Conservation (phyloP, 1,140 invertebrate species). For the Bilobella aurantiaca region DNA sequence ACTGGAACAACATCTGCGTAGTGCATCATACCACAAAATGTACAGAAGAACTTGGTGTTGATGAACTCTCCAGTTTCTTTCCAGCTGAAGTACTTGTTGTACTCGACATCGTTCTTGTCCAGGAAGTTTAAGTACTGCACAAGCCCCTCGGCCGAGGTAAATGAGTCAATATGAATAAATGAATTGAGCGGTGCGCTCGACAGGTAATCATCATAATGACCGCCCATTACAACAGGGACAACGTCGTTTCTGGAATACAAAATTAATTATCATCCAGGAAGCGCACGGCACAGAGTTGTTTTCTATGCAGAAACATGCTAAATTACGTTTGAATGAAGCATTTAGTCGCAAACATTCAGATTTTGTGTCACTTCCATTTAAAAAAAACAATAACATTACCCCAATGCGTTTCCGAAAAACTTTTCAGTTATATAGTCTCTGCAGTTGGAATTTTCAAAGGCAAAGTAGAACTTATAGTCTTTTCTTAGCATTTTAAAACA, state of each 20-base stretch:
- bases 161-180: neutral
- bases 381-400: slow-evolving; percentile 44
- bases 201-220: neutral
- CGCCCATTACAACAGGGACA: neutral
- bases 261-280: neutral
- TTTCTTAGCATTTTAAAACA: slow-evolving; percentile 80
- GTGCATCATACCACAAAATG: neutral
- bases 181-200: neutral
- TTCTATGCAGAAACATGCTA: too few species aligned
- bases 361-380: neutral
- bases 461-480: slow-evolving; percentile 93
- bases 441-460: slow-evolving; percentile 94
- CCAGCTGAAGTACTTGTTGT: slow-evolving; percentile 39
- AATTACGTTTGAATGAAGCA: too few species aligned
- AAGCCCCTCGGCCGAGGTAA: slow-evolving; percentile 34
- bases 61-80: slow-evolving; percentile 14
- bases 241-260: neutral
- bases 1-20: neutral
- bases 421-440: slow-evolving; percentile 94
- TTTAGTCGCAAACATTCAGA: neutral
- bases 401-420: slow-evolving; percentile 81
- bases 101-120: slow-evolving; percentile 35
- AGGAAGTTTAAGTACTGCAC: slow-evolving; percentile 37
- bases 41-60: neutral
- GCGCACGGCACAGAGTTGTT: too few species aligned